Evolutionary conservation across 2,797 vertebrate species (phyloP).

Genomic region (Mus minutoides): DNA sequence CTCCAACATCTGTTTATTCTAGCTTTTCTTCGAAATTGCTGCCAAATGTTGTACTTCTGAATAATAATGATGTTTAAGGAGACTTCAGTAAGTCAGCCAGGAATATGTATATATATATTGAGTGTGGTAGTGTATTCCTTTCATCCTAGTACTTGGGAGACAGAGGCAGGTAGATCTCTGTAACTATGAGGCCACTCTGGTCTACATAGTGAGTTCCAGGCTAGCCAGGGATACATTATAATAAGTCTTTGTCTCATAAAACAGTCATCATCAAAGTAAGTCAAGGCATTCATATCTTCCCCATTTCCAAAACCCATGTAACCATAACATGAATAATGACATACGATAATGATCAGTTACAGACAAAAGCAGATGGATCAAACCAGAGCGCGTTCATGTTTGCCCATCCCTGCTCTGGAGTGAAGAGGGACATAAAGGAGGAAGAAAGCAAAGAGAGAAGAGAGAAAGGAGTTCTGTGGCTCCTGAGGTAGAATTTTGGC

Average conservation of each 20-base stretch:
- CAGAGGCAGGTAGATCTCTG: neutral
- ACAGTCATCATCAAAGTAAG: neutral
- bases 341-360: neutral
- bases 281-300: neutral
- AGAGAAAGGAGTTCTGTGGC: neutral
- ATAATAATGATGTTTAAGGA: neutral
- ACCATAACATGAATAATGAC: neutral
- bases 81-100: neutral
- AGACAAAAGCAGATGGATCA: neutral
- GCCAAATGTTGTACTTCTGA: neutral
- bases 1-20: neutral
- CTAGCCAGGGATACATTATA: too few species aligned
- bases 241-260: neutral
- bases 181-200: neutral
- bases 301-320: neutral
- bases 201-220: neutral
- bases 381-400: neutral
- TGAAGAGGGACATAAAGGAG: neutral
- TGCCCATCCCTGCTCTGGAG: neutral
- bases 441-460: neutral
- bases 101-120: neutral
- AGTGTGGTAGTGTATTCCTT: neutral
- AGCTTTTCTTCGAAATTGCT: neutral
- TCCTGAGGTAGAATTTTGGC: neutral
- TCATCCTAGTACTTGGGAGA: neutral